phyloP scores from a whole-genome alignment of 2,888 invertebrate species.

The Leptinotarsa peninsularis region DNA sequence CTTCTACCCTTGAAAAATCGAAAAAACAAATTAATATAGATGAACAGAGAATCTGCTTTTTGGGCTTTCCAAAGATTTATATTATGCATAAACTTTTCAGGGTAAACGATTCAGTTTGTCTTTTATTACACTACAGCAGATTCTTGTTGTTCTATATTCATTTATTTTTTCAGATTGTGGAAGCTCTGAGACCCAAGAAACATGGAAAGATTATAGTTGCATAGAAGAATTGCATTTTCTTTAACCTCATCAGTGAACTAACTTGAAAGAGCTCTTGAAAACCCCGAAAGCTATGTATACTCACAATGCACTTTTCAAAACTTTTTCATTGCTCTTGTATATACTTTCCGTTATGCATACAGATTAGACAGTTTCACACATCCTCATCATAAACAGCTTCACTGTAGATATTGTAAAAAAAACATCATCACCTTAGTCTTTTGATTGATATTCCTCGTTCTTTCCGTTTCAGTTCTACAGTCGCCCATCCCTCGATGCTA shows the following conservation, averaged over 20 bases:
- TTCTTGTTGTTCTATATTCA: no score
- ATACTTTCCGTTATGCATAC: conserved; percentile 17
- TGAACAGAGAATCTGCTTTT: no score
- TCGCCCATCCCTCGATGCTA: conserved; percentile 97
- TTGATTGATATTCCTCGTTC: background rate
- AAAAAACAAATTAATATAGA: no score
- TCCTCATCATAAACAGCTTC: conserved; percentile 21
- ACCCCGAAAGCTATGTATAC: background rate
- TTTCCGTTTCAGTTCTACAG: conserved; percentile 85
- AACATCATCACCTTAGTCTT: background rate
- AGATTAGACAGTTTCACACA: conserved; percentile 24
- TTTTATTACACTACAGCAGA: no score
- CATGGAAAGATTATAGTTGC: no score
- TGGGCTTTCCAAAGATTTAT: no score
- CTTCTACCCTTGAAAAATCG: no score
- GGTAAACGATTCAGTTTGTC: no score
- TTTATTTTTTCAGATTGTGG: no score
- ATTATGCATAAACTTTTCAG: no score
- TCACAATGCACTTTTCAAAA: background rate
- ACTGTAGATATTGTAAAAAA: conserved; percentile 25
- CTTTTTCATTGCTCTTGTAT: conserved; percentile 8
- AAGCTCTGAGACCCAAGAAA: no score
- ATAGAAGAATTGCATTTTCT: no score
- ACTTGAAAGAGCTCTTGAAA: background rate
- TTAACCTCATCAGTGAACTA: background rate